Base-by-base conservation (phyloP, 2,113 vertebrate species). In the Drymodes brunneopygia region DNA sequence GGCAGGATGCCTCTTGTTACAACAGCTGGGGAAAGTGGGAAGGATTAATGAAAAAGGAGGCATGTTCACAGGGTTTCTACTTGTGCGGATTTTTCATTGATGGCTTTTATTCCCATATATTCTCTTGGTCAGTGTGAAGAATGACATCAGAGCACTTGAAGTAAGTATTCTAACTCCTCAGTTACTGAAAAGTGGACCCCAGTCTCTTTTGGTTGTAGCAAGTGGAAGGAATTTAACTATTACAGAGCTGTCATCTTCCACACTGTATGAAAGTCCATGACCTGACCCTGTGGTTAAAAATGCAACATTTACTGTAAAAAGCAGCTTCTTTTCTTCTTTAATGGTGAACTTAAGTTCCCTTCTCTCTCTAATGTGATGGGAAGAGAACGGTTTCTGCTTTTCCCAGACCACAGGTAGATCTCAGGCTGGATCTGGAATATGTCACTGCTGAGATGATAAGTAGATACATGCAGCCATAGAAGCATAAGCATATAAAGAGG, bases 361-460 rank as follows among this genome's bases (percentile, higher is more conserved):
- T 85, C 40, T 50, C 53, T 36, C 27, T 40, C 12, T 58, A 12
- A 38, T 44, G 6, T 20, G 5, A n/a, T 67, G 48, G 10, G 10
- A 71, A 33, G 29, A 85, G 19, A 47, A 9, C n/a, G 12, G 9
- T 54, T 92, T 90, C 48, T 67, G 31, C 33, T 85, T 7, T 44
- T 82, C 22, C 42, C 11, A 47, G 64, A 45, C 33, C 51, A 58
- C 40, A 71, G 20, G 12, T 15, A 74, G 27, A 50, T 35, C 31
- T 58, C 74, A 38, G 29, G 35, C 44, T 72, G 40, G 25, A 75
- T 75, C 36, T 36, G 57, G 64, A 83, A 65, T 47, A 3, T 64
- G 50, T 4, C 15, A 71, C 24, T 56, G 23, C 0, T 1, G n/a
- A 44, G 50, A 22, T 0, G 0, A 47, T 19, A 65, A 12, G 22